Base-by-base conservation (phyloP, 1,140 invertebrate species). In the Meloidogyne floridensis region DNA sequence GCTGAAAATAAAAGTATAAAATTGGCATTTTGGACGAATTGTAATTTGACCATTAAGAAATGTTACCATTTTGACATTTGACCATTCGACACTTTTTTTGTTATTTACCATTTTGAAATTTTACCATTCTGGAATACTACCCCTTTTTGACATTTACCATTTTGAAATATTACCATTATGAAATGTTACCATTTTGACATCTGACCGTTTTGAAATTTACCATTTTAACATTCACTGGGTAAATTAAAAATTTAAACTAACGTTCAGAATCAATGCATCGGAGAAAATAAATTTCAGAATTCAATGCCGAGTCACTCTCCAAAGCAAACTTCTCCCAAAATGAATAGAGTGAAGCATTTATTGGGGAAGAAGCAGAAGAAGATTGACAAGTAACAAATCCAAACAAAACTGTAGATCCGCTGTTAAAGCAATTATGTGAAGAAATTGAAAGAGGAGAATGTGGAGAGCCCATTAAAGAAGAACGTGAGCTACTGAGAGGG, bases 251-350 rank as follows among this genome's bases (percentile, higher is more conserved):
- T 82, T 53, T 9, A 51, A 54, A 42, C 87, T 77, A 74, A 88
- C 88, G 86, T 74, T 87, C 85, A 10, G 81, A 73, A 47, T 88
- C 87, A 10, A 88, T 84, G 75, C 88, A 88, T 65, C 86, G 84
- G 7, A 88, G 81, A 7, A 88, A 75, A 69, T 90, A 74, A 15
- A 80, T 85, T 71, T 89, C 84, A 13, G 70, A 56, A 71, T 87
- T 84, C 13, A 70, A 20, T 2, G 51, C 13, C 77, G 43, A 51
- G n/a, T 20, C 43, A 72, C 56, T 51, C 13, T 20, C 72, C 51
- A 9, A 51, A 8, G 18, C 77, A 32, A 32, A 6, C 3, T 72
- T 47, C 13, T 65, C 77, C 77, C 69, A 47, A 32, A 54, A 70
- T 5, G 5, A 32, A 10, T 69, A 20, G 72, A 65, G 32, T 15